Percentiles rank a stretch among this genome's conserved stretches.
Evolutionary conservation across 1,140 invertebrate genomes (phyloP).

Genomic region (Lasaia peninsularis): DNA sequence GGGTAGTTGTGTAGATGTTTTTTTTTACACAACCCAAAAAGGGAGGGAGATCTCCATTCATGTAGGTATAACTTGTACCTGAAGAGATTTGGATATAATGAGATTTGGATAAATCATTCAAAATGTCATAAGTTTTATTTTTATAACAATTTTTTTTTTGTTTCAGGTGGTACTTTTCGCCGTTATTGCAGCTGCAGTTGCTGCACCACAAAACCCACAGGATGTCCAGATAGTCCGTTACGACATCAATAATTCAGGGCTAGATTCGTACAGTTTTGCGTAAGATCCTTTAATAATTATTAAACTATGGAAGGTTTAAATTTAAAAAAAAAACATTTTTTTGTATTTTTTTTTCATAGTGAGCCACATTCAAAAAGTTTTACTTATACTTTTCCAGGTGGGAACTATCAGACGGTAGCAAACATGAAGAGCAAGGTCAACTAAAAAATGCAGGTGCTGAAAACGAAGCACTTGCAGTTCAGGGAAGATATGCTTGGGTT

Average conservation of each 20-base stretch:
- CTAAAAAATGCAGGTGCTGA: slow-evolving; percentile 79
- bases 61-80: too few species aligned
- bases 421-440: slow-evolving; percentile 80
- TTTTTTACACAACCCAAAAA: too few species aligned
- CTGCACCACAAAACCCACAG: slow-evolving; percentile 59
- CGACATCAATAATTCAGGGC: slow-evolving; percentile 56
- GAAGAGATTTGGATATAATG: too few species aligned
- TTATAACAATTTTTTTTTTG: slow-evolving; percentile 23
- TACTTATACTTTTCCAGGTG: slow-evolving; percentile 36
- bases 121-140: not conserved
- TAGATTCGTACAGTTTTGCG: slow-evolving; percentile 65
- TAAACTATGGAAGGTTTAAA: too few species aligned
- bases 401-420: slow-evolving; percentile 60
- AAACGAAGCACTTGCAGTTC: slow-evolving; percentile 64
- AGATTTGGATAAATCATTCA: too few species aligned
- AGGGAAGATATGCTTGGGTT: slow-evolving; percentile 78
- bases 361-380: not conserved
- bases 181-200: slow-evolving; percentile 41
- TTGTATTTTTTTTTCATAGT: too few species aligned
- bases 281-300: slow-evolving; percentile 36
- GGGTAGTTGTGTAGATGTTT: too few species aligned
- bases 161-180: slow-evolving; percentile 59
- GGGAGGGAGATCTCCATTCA: too few species aligned
- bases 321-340: too few species aligned
- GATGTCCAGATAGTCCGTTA: slow-evolving; percentile 72